Evolutionary conservation across 2,797 vertebrate species (phyloP), one percentile per base, ranked within the genome.

Genomic region (Vultur gryphus): DNA sequence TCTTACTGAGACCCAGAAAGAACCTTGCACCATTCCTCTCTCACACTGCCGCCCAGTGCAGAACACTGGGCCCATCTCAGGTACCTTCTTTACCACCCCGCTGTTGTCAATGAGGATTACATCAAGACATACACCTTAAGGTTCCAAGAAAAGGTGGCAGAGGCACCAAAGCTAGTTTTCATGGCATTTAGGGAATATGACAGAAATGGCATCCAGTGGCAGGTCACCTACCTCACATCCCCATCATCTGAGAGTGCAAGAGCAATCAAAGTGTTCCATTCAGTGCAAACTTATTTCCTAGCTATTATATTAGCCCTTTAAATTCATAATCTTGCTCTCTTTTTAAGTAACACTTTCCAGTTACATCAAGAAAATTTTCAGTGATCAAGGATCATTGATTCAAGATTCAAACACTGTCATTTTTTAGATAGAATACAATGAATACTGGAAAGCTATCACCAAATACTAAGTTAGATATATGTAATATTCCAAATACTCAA

Each of bases 21-120:
- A 54, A 24, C 7, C 31, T 37, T 20, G 33, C 58, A 61, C 11
- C 1, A 1, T 31, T 39, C 59, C 55, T 51, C 41, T n/a, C 48
- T 37, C 61, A 52, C 39, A 15, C 7, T 6, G 1, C 11, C 4
- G 0, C 16, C 13, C 10, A 1, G 25, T 12, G 41, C 16, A 8
- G n/a, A 79, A 28, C 15, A 18, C 43, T 29, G n/a, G 37, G 37
- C 20, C 41, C 41, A 23, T 16, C 41, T 37, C 48, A 2, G 17
- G 35, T 31, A 70, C 2, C 13, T 59, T 51, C 37, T 57, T 70
- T 15, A 67, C 39, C 43, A 57, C 19, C 25, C 10, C 24, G 46
- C 18, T 7, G 26, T 2, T 28, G 48, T 25, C 83, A 73, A 13
- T 0, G 0, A 71, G 54, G 52, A 41, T 33, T 41, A 44, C 14